phyloP scores from a whole-genome alignment of 2,888 invertebrate genomes.

The Dione vanillae region DNA sequence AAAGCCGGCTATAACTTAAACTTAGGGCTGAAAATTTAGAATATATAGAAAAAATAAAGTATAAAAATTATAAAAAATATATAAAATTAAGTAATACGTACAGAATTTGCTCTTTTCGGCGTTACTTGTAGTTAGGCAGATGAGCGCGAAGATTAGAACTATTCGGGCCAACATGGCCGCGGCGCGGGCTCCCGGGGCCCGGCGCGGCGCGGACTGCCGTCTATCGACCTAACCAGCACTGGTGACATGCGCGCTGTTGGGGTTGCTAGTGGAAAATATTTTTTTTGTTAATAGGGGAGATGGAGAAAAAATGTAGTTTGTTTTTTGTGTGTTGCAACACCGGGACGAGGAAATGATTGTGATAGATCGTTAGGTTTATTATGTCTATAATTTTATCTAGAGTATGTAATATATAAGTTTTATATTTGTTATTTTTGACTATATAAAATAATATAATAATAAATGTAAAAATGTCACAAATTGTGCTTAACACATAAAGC shows the following conservation, averaged over 20 bases:
- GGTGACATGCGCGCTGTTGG: conserved; percentile 52
- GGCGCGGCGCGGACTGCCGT: conserved; percentile 67
- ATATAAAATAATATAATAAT: too few species aligned
- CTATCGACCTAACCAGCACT: conserved; percentile 51
- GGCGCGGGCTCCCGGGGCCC: conserved; percentile 60
- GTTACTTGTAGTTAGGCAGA: conserved; percentile 62
- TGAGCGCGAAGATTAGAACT: conserved; percentile 63
- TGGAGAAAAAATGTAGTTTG: neutral
- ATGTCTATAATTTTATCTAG: too few species aligned
- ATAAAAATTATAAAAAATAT: neutral
- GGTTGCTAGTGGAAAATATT: conserved; percentile 44
- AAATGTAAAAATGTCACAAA: too few species aligned
- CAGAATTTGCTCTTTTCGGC: conserved; percentile 84
- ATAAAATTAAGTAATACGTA: conserved; percentile 60
- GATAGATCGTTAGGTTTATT: too few species aligned
- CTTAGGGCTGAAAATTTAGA: neutral
- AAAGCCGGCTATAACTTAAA: conserved; percentile 29
- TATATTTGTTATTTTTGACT: too few species aligned
- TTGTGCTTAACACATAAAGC: too few species aligned
- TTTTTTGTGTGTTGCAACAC: neutral
- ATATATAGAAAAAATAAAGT: neutral
- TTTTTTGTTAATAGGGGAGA: neutral
- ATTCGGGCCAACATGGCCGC: conserved; percentile 78
- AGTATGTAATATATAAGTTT: too few species aligned
- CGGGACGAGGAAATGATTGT: neutral